A percentile compares a stretch with the other conserved stretches of the same genome.
Evolutionary conservation across 2,113 vertebrate species (phyloP).

Genomic region (Nothocercus julius): DNA sequence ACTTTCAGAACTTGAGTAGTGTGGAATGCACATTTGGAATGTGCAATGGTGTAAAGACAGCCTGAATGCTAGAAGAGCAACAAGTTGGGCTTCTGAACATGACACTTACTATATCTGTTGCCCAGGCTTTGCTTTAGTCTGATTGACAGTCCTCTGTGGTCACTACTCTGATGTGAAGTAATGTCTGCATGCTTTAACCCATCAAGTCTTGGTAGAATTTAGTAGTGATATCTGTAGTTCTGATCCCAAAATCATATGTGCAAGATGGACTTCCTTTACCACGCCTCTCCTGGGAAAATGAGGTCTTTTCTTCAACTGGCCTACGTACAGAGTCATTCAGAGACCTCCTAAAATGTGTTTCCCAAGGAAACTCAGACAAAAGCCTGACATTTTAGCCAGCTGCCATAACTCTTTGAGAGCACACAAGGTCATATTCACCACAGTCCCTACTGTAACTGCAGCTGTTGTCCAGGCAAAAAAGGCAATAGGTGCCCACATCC

Average conservation of each 20-base stretch:
- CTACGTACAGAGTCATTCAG: not conserved
- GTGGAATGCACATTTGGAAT: constrained; percentile 50
- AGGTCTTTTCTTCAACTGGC: not conserved
- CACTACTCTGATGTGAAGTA: not conserved
- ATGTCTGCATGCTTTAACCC: not conserved
- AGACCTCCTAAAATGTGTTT: not conserved
- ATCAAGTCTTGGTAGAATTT: not conserved
- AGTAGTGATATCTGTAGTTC: not conserved
- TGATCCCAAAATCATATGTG: not conserved
- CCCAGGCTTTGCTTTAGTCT: not conserved
- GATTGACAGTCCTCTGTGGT: rapidly evolving
- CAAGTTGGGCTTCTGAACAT: not conserved
- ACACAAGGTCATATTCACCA: not conserved
- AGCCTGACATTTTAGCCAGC: not conserved
- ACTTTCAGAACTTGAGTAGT: constrained; percentile 6
- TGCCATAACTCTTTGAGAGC: not conserved
- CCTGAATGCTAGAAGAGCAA: constrained; percentile 10
- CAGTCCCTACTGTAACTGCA: not conserved
- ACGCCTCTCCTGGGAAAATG: not conserved
- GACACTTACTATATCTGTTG: not conserved
- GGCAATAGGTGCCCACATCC: not conserved
- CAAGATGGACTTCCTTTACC: not conserved
- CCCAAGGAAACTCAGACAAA: not conserved
- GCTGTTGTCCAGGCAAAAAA: not conserved
- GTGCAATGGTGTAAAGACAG: not conserved